phyloP scores from a whole-genome alignment of 2,888 invertebrate genomes.

The Hydrotaea diabolus region DNA sequence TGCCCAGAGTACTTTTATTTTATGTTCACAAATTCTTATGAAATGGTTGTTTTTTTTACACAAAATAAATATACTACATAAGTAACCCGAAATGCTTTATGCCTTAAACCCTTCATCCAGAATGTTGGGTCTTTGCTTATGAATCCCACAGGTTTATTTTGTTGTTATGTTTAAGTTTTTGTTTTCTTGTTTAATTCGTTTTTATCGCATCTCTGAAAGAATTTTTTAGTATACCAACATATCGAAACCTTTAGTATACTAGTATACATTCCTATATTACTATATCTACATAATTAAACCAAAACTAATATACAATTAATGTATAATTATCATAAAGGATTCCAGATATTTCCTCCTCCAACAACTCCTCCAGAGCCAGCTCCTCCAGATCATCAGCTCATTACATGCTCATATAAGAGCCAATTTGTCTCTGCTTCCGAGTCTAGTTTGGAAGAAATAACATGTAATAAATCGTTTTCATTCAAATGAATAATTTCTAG shows the following conservation, averaged over 20 bases:
- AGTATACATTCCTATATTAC: conserved; percentile 13
- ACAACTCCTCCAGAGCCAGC: conserved; percentile 93
- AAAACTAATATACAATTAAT: conserved; percentile 52
- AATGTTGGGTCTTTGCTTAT: conserved; percentile 55
- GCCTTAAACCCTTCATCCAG: conserved; percentile 60
- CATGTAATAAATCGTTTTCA: conserved; percentile 82
- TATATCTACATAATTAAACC: conserved; percentile 25
- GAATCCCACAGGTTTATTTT: conserved; percentile 31
- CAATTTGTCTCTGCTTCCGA: conserved; percentile 83
- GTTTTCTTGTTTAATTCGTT: conserved; percentile 69
- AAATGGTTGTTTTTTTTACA: conserved; percentile 31
- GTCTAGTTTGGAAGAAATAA: conserved; percentile 86
- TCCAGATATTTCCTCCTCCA: conserved; percentile 91
- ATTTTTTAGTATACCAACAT: conserved; percentile 70
- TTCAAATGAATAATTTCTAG: conserved; percentile 61
- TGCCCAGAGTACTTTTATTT: not conserved
- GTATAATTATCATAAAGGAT: conserved; percentile 82
- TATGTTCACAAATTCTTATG: conserved; percentile 25
- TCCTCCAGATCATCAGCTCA: conserved; percentile 89
- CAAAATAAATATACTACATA: not conserved
- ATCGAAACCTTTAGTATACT: conserved; percentile 8
- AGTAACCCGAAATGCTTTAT: not conserved
- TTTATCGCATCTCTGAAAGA: conserved; percentile 60
- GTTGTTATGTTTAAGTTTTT: conserved; percentile 68
- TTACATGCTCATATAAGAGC: conserved; percentile 82